A percentile compares a stretch with the other conserved stretches of the same genome.
phyloP scores from a whole-genome alignment of 2,888 invertebrate genomes.

The Oegoconia quadripuncta region DNA sequence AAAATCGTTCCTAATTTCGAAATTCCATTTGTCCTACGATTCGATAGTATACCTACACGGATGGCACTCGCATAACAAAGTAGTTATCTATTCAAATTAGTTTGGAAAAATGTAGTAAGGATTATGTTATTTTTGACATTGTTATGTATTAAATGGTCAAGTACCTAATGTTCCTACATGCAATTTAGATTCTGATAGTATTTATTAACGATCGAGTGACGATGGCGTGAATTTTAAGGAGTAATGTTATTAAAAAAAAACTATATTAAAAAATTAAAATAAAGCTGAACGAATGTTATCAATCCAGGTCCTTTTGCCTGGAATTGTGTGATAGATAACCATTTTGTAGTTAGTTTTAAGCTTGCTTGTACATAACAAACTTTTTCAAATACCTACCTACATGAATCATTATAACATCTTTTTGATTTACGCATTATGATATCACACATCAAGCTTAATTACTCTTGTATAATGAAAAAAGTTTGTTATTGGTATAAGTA shows the following conservation, averaged over 20 bases:
- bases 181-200: conserved; percentile 20
- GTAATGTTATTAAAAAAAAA: conserved; percentile 15
- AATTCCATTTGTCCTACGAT: too few species aligned
- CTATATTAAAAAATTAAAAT: conserved; percentile 19
- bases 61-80: too few species aligned
- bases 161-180: conserved; percentile 20
- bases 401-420: background rate
- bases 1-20: too few species aligned
- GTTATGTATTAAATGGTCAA: background rate
- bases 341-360: conserved; percentile 15
- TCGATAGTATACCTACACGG: too few species aligned
- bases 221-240: conserved; percentile 18
- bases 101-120: background rate
- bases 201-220: conserved; percentile 19
- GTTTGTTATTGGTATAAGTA: too few species aligned
- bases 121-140: background rate
- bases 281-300: conserved; percentile 20
- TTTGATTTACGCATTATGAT: too few species aligned
- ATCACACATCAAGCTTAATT: too few species aligned
- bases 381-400: background rate
- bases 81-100: background rate
- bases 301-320: conserved; percentile 26
- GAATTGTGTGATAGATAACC: conserved; percentile 21
- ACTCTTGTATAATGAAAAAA: too few species aligned
- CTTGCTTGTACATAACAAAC: background rate